Evolutionary conservation across 2,113 vertebrate genomes (phyloP).

Genomic region (Rhinopomastus cyanomelas): DNA sequence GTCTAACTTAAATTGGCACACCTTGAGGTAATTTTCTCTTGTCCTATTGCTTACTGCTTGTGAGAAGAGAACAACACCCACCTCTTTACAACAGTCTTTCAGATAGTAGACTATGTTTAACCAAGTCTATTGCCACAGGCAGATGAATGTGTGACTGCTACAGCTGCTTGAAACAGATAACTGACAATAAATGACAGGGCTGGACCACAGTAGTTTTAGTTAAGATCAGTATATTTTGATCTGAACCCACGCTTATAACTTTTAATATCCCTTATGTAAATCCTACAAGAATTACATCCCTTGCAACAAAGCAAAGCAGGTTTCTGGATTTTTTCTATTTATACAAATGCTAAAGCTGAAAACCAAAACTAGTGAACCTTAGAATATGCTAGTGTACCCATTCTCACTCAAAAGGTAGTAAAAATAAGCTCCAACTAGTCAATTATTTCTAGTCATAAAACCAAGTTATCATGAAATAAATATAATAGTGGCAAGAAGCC

Average conservation of each 20-base stretch:
- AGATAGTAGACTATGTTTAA: not conserved
- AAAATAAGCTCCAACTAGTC: constrained; percentile 4
- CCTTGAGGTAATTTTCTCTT: too few relatives aligned
- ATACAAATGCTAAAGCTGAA: not conserved
- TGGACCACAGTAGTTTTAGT: not conserved
- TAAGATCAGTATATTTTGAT: not conserved
- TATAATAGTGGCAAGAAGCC: not conserved
- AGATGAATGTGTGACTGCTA: not conserved
- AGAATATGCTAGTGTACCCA: not conserved
- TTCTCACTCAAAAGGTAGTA: not conserved
- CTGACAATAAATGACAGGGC: not conserved
- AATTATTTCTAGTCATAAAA: not conserved
- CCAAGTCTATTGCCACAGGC: not conserved
- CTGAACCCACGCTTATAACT: not conserved
- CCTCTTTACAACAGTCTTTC: too few relatives aligned
- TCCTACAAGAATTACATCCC: not conserved
- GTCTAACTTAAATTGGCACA: too few relatives aligned
- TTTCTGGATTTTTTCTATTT: not conserved
- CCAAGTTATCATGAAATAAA: not conserved
- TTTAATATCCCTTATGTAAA: not conserved
- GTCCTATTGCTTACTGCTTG: too few relatives aligned
- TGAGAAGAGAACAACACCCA: too few relatives aligned
- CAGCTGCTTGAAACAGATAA: not conserved
- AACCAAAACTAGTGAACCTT: not conserved
- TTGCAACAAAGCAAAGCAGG: not conserved